A percentile compares a stretch with the other conserved stretches of the same genome.
phyloP scores from a whole-genome alignment of 2,888 invertebrate species.

The Ashinkailepas kermadecensis region DNA sequence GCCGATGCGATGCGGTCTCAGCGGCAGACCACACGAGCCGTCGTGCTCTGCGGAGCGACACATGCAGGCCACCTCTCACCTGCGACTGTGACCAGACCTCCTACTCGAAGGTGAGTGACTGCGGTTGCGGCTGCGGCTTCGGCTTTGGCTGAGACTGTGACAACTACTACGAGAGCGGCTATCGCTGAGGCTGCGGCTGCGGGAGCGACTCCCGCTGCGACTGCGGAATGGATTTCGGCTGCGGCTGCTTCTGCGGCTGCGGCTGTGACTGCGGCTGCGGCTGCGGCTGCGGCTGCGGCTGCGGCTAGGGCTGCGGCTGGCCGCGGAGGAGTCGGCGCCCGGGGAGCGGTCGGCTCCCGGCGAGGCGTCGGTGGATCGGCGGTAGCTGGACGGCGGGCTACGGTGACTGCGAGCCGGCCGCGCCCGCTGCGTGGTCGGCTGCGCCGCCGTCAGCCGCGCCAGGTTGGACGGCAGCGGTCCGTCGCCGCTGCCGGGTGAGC shows the following conservation, averaged over 20 bases:
- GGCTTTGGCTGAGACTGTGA: neutral
- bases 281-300: neutral
- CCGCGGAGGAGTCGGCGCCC: neutral
- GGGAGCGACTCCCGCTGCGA: neutral
- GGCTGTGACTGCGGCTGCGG: neutral
- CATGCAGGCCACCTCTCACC: neutral
- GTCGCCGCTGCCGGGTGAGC: neutral
- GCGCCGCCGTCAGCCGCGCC: neutral
- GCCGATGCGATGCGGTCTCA: too few species aligned
- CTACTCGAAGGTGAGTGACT: neutral
- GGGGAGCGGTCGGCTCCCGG: neutral
- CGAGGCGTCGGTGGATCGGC: neutral
- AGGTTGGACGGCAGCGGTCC: neutral
- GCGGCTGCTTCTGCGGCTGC: neutral
- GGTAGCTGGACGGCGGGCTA: slow-evolving; percentile 11
- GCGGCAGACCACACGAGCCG: too few species aligned
- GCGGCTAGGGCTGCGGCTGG: neutral
- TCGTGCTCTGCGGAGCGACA: too few species aligned
- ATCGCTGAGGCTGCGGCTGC: neutral
- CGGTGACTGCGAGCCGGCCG: neutral
- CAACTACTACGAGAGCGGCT: neutral
- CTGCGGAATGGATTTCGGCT: neutral
- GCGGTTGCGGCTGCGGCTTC: neutral
- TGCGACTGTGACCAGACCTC: neutral
- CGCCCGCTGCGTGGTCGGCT: neutral